Evolutionary conservation across 2,797 vertebrate species (phyloP), one percentile per base, ranked within the genome.

Genomic region (Eutrigla gurnardus): DNA sequence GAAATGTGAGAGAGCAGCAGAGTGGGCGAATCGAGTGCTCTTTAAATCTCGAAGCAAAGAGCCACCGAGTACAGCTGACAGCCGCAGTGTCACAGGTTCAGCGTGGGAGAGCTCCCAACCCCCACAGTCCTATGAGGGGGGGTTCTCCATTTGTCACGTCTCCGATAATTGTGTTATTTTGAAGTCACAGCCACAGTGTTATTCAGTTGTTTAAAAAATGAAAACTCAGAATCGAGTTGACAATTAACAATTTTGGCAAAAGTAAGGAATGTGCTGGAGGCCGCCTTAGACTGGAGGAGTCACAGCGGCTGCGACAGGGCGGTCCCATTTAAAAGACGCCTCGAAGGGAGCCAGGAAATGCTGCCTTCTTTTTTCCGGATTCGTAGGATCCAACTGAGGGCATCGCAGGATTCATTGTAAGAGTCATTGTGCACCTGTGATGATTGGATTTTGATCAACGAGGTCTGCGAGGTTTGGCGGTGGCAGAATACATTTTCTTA

Each of bases 11-110:
- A 46, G 62, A 76, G 63, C 17, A 43, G 52, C 60, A 17, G 43
- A 68, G 86, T 76, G 75, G 86, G 84, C 14, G 58, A 81, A 42
- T 57, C 1, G 3, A 85, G 86, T 18, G 63, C 70, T 83, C 77
- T 78, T 77, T 60, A 72, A 73, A 77, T 78, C 46, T 43, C 67
- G 25, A 2, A 52, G 75, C 64, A 39, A 42, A 71, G 74, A 65
- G 74, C 50, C 35, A 39, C 54, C 18, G 53, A 81, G 75, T 35
- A 75, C 68, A 70, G 74, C 73, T 52, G 74, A 80, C 58, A 47
- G 65, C 77, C 46, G 42, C 4, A 11, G 78, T 4, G 73, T 57
- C 47, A 5, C 52, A 35, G 73, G 14, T 10, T 50, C 43, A 36
- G 65, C 25, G 77, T 68, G 66, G 64, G 75, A 65, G 78, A 67